phyloP scores from a whole-genome alignment of 2,888 invertebrate species.

The Ophion ventricosus region DNA sequence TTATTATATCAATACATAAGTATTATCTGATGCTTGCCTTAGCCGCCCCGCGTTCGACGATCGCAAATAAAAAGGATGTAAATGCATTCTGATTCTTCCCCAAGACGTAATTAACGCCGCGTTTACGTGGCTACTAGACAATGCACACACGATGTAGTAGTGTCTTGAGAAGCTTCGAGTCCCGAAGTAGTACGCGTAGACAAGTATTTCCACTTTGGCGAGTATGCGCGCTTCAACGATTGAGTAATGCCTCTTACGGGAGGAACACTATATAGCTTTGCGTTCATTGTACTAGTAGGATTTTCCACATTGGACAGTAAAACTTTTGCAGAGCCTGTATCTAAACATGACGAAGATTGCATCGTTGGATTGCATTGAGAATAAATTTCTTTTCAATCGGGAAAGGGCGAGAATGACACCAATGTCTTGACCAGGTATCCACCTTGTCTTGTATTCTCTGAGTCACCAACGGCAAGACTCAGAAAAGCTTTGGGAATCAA shows the following conservation, averaged over 20 bases:
- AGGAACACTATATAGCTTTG: no score
- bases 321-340: no score
- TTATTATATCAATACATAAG: background rate
- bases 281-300: no score
- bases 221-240: background rate
- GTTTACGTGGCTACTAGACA: conserved; percentile 39
- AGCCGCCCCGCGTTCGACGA: conserved; percentile 1
- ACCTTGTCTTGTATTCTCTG: no score
- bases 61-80: conserved; percentile 54
- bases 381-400: no score
- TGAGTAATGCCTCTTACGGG: background rate
- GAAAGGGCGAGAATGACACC: no score
- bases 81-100: conserved; percentile 55
- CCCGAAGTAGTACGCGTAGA: conserved; percentile 41
- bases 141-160: conserved; percentile 22
- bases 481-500: no score
- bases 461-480: no score
- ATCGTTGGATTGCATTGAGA: no score
- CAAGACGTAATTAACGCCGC: conserved; percentile 45
- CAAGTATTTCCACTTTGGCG: conserved; percentile 53
- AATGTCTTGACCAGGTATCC: no score
- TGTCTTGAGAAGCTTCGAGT: conserved; percentile 28
- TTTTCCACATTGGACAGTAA: no score
- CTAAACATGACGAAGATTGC: no score
- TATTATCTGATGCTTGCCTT: conserved; percentile 2